Conservation (phyloP, 2,797 vertebrate genomes). For the Crotalus adamanteus region DNA sequence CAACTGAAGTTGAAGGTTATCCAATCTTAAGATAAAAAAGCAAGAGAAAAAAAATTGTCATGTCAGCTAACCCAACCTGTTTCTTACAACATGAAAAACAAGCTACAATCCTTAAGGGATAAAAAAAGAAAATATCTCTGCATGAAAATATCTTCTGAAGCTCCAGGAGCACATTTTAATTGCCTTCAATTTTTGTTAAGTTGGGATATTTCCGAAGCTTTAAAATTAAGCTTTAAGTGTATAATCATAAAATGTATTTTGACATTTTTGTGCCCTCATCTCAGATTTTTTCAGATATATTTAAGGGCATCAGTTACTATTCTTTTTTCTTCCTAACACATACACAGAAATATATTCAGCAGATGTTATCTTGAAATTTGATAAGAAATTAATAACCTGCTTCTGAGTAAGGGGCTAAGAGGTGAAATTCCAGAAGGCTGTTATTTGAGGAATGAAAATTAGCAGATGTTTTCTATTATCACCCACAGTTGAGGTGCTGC, state of each 20-base stretch:
- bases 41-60: not conserved
- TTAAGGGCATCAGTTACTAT: not conserved
- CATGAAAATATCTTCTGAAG: conserved; percentile 10
- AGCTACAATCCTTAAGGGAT: not conserved
- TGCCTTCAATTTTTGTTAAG: not conserved
- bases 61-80: not conserved
- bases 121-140: not conserved
- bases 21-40: conserved; percentile 5
- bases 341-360: conserved; percentile 12
- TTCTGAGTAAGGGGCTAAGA: conserved; percentile 49
- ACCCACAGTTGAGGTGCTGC: conserved; percentile 25
- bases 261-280: not conserved
- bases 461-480: conserved; percentile 52
- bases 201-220: not conserved
- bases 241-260: not conserved
- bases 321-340: not conserved
- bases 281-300: conserved; percentile 9
- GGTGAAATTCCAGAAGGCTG: conserved; percentile 21
- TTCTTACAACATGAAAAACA: not conserved
- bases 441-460: conserved; percentile 40
- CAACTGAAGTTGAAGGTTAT: conserved; percentile 13
- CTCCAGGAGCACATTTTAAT: conserved; percentile 9
- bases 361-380: conserved; percentile 43
- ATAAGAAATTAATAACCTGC: conserved; percentile 41
- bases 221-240: conserved; percentile 18